Base-by-base conservation (phyloP, 2,888 invertebrate species). In the Cantharis rufa region DNA sequence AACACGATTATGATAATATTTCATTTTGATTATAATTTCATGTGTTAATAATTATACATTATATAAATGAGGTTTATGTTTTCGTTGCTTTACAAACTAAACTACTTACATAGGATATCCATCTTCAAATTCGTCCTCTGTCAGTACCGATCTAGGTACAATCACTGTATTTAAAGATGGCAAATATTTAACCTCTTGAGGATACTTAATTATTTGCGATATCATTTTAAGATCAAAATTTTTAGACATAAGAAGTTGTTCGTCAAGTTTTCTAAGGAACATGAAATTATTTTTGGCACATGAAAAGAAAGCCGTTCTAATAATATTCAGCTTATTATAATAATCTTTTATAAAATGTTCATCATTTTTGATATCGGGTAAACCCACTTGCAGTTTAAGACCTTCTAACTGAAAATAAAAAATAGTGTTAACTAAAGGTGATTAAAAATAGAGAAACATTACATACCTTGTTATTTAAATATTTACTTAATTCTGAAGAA, bases 281-380 rank as follows among this genome's bases (percentile, higher is more conserved):
- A 81, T 81, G 62, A 90, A 87, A 0, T 89, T 88, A 81, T 88
- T 88, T 64, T 88, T 85, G 4, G 90, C 85, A 82, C 90, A 91
- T 74, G 87, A 86, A 82, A 91, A 91, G 79, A 91, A 89, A 82
- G 91, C 89, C 16, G 87, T 85, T 80, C 88, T 89, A 81, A 91
- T 88, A 62, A 91, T 87, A 21, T 85, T 86, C 69, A 90, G 82
- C 69, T 87, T 84, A 15, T 81, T 82, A 82, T 90, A 90, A 79
- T 87, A 88, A 10, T 86, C 85, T 79, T 89, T 88, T 2, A 90
- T 81, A 76, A 87, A 88, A 9, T 82, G 81, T 3, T 85, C 83
- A 27, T 86, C 83, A 13, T 86, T 83, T 71, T 86, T 84, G 16
- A 82, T 81, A 21, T 86, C 82, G 1, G 90, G 89, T 15, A 89